phyloP scores from a whole-genome alignment of 2,888 invertebrate genomes.

The Sussaba pulchella region DNA sequence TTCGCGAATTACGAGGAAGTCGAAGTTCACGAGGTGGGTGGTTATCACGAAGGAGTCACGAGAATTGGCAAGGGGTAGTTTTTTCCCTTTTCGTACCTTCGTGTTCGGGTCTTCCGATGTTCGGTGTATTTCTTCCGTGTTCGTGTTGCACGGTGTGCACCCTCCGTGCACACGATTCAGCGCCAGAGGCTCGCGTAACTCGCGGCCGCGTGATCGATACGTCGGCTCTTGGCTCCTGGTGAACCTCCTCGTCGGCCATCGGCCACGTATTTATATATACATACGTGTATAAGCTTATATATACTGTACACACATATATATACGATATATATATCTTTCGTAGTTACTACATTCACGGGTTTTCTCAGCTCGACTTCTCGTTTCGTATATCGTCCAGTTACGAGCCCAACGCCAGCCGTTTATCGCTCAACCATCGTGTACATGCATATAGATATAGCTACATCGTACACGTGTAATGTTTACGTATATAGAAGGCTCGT shows the following conservation, averaged over 20 bases:
- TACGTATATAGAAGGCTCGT: background rate
- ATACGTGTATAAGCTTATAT: too few species aligned
- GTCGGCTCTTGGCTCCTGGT: slow-evolving; percentile 44
- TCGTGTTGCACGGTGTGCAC: slow-evolving; percentile 26
- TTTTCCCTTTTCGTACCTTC: too few species aligned
- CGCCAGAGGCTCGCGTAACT: slow-evolving; percentile 76
- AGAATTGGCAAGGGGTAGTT: slow-evolving; percentile 21
- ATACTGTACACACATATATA: too few species aligned
- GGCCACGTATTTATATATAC: background rate
- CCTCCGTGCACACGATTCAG: slow-evolving; percentile 27
- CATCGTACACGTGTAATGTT: too few species aligned
- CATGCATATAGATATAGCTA: too few species aligned
- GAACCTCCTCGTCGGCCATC: slow-evolving; percentile 56
- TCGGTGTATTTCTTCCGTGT: slow-evolving; percentile 6
- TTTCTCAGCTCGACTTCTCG: slow-evolving; percentile 47
- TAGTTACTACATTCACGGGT: slow-evolving; percentile 43
- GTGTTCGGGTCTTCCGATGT: background rate
- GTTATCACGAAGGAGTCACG: slow-evolving; percentile 33
- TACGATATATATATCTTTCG: too few species aligned
- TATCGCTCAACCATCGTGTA: slow-evolving; percentile 51
- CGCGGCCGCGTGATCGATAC: slow-evolving; percentile 76
- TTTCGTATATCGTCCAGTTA: slow-evolving; percentile 51
- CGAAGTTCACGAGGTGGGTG: background rate
- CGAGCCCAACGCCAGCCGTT: slow-evolving; percentile 48
- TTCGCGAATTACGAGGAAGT: background rate